Evolutionary conservation across 2,113 vertebrate species (phyloP).

Genomic region (Lasiurus cinereus): DNA sequence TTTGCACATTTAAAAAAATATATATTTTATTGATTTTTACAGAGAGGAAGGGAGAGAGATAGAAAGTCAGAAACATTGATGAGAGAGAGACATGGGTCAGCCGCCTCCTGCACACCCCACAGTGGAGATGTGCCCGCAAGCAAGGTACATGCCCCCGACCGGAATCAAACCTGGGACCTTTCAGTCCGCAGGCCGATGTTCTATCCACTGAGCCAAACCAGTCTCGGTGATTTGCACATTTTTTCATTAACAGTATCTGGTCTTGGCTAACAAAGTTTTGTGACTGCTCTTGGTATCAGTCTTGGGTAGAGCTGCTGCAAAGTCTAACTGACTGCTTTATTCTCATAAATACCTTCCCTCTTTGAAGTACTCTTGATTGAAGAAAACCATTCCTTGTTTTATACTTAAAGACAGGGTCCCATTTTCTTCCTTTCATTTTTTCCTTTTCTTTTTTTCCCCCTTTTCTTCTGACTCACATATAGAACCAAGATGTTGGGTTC

Average conservation of each 20-base stretch:
- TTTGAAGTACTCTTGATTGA: not conserved
- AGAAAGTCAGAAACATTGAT: too few relatives aligned
- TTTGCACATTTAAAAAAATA: conserved; percentile 47
- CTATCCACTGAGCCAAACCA: too few relatives aligned
- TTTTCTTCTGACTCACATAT: conserved; percentile 43
- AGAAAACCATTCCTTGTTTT: conserved; percentile 50
- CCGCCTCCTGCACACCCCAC: too few relatives aligned
- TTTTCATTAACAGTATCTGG: conserved; percentile 2
- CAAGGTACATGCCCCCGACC: too few relatives aligned
- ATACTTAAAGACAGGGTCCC: conserved; percentile 33
- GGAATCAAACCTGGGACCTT: too few relatives aligned
- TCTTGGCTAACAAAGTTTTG: conserved; percentile 54
- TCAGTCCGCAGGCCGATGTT: too few relatives aligned
- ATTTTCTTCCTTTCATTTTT: conserved; percentile 52
- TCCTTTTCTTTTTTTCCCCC: not conserved
- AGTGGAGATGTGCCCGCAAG: too few relatives aligned
- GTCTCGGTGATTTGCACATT: conserved; percentile 34
- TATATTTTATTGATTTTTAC: too few relatives aligned
- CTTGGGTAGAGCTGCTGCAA: conserved; percentile 25
- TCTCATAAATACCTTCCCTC: conserved; percentile 55
- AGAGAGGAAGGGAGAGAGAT: too few relatives aligned
- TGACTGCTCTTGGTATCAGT: conserved; percentile 36
- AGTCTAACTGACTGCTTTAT: conserved; percentile 43
- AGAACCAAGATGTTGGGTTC: conserved; percentile 66
- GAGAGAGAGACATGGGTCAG: too few relatives aligned